Conservation (phyloP, 2,888 invertebrate genomes). For the Apamea crenata region DNA sequence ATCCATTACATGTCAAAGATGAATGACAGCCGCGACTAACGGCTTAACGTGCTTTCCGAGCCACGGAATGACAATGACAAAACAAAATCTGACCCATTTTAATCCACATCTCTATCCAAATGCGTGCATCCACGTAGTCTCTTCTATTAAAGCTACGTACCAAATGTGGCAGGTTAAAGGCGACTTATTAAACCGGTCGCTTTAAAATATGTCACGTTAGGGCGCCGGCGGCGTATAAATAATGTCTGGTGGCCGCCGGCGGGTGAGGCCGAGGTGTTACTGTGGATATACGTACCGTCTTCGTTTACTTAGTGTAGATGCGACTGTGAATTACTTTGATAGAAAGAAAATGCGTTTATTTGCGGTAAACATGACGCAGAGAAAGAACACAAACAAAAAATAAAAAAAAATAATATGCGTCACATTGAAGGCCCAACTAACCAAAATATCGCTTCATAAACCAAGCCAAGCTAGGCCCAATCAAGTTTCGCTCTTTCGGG, state of each 20-base stretch:
- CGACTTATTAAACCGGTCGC: constrained; percentile 88
- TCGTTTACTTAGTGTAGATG: constrained; percentile 68
- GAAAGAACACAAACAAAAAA: no score
- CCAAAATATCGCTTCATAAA: not conserved
- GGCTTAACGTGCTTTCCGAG: no score
- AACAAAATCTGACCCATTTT: not conserved
- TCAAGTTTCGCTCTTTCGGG: not conserved
- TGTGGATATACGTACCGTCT: constrained; percentile 66
- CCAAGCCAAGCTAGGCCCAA: not conserved
- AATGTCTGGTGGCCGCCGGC: constrained; percentile 79
- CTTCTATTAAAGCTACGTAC: constrained; percentile 65
- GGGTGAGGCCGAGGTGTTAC: constrained; percentile 73
- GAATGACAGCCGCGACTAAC: no score
- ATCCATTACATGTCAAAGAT: no score
- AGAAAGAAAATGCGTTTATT: no score
- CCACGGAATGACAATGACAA: no score
- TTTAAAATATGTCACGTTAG: constrained; percentile 89
- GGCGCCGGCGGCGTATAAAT: constrained; percentile 84
- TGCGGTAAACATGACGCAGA: no score
- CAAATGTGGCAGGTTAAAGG: constrained; percentile 80
- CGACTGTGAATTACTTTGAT: constrained; percentile 15
- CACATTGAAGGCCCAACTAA: not conserved
- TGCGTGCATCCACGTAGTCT: constrained; percentile 29
- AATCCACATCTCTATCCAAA: constrained; percentile 1
- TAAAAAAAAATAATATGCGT: no score